Percentiles rank a stretch among this genome's conserved stretches.
Evolutionary conservation across 2,888 invertebrate genomes (phyloP).

Genomic region (Eilema sororculum): DNA sequence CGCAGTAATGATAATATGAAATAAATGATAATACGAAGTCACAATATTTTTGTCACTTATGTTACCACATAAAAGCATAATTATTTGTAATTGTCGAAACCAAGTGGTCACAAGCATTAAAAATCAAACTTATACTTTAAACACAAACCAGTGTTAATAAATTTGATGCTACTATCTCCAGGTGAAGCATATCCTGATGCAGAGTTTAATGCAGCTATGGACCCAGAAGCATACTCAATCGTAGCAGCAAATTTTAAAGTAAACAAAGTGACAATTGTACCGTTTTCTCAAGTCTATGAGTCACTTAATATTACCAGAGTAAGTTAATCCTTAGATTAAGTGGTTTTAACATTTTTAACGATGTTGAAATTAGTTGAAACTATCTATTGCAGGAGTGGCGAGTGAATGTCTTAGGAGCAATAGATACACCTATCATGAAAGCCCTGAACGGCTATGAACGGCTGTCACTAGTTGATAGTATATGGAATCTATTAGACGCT

Average conservation of each 20-base stretch:
- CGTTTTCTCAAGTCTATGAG: conserved; percentile 57
- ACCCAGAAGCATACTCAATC: conserved; percentile 69
- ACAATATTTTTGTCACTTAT: too few relatives aligned
- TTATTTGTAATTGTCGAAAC: too few relatives aligned
- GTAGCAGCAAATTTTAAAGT: conserved; percentile 49
- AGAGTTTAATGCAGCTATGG: conserved; percentile 69
- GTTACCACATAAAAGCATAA: too few relatives aligned
- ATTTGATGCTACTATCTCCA: conserved; percentile 23
- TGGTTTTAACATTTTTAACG: background rate
- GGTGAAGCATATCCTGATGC: conserved; percentile 43
- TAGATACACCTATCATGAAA: conserved; percentile 56
- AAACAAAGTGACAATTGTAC: conserved; percentile 65
- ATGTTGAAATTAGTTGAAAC: background rate
- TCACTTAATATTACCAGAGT: conserved; percentile 57
- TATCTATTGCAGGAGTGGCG: conserved; percentile 59
- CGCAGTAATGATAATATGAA: too few relatives aligned
- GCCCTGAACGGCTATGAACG: conserved; percentile 59
- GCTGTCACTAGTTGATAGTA: conserved; percentile 37
- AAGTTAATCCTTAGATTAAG: conserved; percentile 30
- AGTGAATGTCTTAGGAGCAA: conserved; percentile 54
- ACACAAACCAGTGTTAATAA: background rate
- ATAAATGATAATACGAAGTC: too few relatives aligned
- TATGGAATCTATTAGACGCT: conserved; percentile 61
- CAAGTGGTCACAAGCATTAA: too few relatives aligned
- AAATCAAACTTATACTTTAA: too few relatives aligned